Evolutionary conservation across 2,888 invertebrate genomes (phyloP), one percentile per base, ranked within the genome.

Genomic region (Argyresthia albistria): DNA sequence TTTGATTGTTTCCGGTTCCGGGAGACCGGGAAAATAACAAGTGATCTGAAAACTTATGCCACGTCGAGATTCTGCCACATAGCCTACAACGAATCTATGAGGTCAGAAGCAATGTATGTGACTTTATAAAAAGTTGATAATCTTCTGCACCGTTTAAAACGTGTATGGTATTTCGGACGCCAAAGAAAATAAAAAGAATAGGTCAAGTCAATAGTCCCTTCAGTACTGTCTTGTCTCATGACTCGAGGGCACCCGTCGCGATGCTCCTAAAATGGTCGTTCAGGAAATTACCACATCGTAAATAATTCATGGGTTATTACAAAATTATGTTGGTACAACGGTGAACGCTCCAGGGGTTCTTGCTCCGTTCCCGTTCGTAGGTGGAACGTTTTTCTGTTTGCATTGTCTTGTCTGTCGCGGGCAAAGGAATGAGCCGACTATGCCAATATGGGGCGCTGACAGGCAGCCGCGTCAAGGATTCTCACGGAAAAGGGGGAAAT

Each of bases 281-380:
- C 70, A 67, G 69, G 73, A 74, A 69, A 76, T 80, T 79, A 80
- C 75, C 77, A 79, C 80, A 75, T 78, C 73, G 80, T 84, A 80
- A 84, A 86, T 86, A 84, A 83, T 84, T 82, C 82, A 80, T 80
- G 68, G 67, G 76, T 76, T 81, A 83, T 81, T 86, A 81, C 84
- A 82, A 75, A 84, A 86, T 83, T 77, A 75, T 73, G 70, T 66
- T 62, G 65, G 59, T 56, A 70, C 73, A 77, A 78, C 76, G 78
- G 79, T 76, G 69, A 69, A 74, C 66, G 62, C 73, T 76, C 70
- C 73, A 74, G 72, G 62, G 62, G 59, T 55, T 63, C 75, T 78
- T 57, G 50, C 50, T 15, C 43, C 35, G 50, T 60, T 65, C 64
- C 70, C 69, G 66, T 70, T 35, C 45, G 11, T 15, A 61, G 53